phyloP scores from a whole-genome alignment of 1,140 invertebrate genomes.

The Heliconius melpomene region DNA sequence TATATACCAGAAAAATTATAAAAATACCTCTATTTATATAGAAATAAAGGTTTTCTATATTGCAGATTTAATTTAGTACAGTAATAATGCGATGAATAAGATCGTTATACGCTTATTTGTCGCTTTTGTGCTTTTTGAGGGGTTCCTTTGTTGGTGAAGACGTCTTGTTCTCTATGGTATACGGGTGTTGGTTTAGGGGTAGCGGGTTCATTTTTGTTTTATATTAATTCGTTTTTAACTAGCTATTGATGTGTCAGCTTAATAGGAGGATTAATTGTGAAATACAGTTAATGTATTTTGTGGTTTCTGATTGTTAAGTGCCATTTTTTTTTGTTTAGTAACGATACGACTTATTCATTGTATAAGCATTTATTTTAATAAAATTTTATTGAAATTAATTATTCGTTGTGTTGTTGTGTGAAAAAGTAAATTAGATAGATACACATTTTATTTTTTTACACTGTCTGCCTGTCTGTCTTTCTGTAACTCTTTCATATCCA shows the following conservation, averaged over 20 bases:
- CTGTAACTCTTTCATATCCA: too few relatives aligned
- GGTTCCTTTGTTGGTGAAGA: slow-evolving; percentile 64
- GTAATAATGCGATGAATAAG: slow-evolving; percentile 66
- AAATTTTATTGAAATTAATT: too few relatives aligned
- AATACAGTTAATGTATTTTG: background rate
- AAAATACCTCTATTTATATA: slow-evolving; percentile 38
- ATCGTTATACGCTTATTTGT: slow-evolving; percentile 78
- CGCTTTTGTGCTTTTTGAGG: slow-evolving; percentile 62
- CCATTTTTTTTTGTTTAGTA: too few relatives aligned
- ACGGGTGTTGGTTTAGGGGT: slow-evolving; percentile 53
- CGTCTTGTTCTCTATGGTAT: slow-evolving; percentile 71
- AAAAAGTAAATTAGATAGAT: too few relatives aligned
- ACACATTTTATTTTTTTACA: too few relatives aligned
- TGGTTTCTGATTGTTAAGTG: background rate
- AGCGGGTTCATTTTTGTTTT: slow-evolving; percentile 28
- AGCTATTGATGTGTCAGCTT: background rate
- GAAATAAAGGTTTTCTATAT: slow-evolving; percentile 37
- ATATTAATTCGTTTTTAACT: slow-evolving; percentile 11
- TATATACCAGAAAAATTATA: slow-evolving; percentile 17
- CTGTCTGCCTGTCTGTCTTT: too few relatives aligned
- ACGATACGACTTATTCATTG: too few relatives aligned
- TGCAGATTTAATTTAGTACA: slow-evolving; percentile 44
- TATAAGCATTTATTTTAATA: too few relatives aligned
- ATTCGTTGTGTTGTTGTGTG: too few relatives aligned
- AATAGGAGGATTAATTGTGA: background rate